Evolutionary conservation across 2,888 invertebrate genomes (phyloP).

Genomic region (Thalpophila matura): DNA sequence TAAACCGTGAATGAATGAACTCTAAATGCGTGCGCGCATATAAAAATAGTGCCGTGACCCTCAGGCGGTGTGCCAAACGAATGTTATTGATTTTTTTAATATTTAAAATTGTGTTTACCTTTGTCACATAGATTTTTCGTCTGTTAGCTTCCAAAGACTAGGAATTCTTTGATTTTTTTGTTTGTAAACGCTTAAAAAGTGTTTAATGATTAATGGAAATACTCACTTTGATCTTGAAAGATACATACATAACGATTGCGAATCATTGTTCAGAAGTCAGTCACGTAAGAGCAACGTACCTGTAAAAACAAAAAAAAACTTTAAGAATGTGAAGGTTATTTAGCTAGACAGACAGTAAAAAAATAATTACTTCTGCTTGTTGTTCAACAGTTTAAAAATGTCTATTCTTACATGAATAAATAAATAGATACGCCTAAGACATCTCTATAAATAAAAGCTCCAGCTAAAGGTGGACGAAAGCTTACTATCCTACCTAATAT

Average conservation of each 20-base stretch:
- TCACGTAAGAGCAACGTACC: constrained; percentile 36
- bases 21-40: constrained; percentile 80
- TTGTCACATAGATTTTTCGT: constrained; percentile 37
- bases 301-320: constrained; percentile 42
- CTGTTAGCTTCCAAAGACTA: background rate
- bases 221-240: constrained; percentile 55
- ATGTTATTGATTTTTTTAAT: constrained; percentile 59
- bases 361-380: background rate
- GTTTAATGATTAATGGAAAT: constrained; percentile 34
- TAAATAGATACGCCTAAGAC: background rate
- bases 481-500: no score
- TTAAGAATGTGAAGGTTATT: constrained; percentile 18
- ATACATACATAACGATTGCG: constrained; percentile 10
- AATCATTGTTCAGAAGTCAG: constrained; percentile 19
- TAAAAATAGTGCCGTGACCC: constrained; percentile 78
- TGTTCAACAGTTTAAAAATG: background rate
- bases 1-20: constrained; percentile 86
- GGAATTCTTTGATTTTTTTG: constrained; percentile 25
- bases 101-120: constrained; percentile 54
- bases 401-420: background rate
- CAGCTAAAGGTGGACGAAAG: no score
- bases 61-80: constrained; percentile 69
- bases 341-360: background rate
- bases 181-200: constrained; percentile 32
- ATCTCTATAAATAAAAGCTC: no score